phyloP scores from a whole-genome alignment of 2,113 vertebrate genomes.

The Corynorhinus townsendii region DNA sequence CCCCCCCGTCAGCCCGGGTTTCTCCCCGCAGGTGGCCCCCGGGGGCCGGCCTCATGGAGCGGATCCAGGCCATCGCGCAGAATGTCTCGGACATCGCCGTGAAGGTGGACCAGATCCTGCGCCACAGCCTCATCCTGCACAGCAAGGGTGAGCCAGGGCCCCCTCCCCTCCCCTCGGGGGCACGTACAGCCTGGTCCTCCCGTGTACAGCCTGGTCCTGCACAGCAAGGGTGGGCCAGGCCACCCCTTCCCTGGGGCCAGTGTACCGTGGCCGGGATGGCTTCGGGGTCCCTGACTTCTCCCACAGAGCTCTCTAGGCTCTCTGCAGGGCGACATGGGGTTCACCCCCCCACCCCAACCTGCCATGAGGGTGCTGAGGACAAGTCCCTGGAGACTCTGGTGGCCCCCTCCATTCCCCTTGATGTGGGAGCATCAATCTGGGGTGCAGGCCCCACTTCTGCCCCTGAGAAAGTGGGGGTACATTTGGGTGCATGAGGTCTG shows the following conservation, averaged over 20 bases:
- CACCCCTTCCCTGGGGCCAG: not conserved
- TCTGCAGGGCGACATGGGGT: not conserved
- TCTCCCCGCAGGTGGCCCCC: constrained; percentile 83
- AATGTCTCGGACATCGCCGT: constrained; percentile 94
- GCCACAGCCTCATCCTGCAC: constrained; percentile 87
- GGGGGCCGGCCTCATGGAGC: constrained; percentile 89
- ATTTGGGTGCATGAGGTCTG: not conserved
- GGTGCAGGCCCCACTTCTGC: not conserved
- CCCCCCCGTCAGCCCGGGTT: not conserved
- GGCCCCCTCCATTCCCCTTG: not conserved
- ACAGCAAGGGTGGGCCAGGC: constrained; percentile 81
- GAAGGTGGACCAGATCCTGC: constrained; percentile 95
- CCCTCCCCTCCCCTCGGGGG: no score
- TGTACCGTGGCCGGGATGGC: fast-evolving
- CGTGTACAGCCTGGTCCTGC: constrained; percentile 83
- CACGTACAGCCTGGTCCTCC: constrained; percentile 82
- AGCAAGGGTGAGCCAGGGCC: constrained; percentile 81
- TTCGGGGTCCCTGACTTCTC: not conserved
- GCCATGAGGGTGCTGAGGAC: not conserved
- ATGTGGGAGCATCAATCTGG: not conserved
- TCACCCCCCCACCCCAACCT: no score
- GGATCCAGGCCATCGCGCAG: constrained; percentile 97
- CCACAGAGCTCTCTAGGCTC: not conserved
- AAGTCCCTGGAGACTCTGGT: not conserved
- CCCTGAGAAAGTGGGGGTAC: not conserved